Conservation (phyloP, 2,888 invertebrate genomes). For the Drosophila meridionalis region DNA sequence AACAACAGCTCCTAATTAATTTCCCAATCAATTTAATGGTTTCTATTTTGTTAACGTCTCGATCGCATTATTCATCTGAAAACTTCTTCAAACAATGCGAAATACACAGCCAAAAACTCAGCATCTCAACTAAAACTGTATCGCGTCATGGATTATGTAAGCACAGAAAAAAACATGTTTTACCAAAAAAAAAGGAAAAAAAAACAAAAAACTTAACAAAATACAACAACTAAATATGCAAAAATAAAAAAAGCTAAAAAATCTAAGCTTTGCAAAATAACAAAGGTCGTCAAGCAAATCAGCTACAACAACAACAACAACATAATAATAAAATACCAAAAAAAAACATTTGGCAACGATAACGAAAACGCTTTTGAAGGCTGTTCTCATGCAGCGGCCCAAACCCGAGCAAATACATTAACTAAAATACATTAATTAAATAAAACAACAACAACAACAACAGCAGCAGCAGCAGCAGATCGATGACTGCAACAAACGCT, state of each 20-base stretch:
- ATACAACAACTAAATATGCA: constrained; percentile 61
- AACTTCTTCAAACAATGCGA: constrained; percentile 6
- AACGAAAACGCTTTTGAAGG: constrained; percentile 68
- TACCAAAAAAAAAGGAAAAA: constrained; percentile 25
- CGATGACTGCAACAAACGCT: constrained; percentile 65
- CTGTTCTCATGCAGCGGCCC: constrained; percentile 75
- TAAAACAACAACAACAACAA: constrained; percentile 37
- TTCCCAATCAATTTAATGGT: not conserved
- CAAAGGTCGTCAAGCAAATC: constrained; percentile 70
- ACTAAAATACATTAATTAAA: constrained; percentile 66
- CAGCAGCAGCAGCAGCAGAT: constrained; percentile 42
- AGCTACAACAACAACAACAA: constrained; percentile 32
- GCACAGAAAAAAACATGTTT: constrained; percentile 61
- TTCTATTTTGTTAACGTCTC: constrained; percentile 8
- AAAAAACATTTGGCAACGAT: constrained; percentile 33
- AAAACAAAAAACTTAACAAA: constrained; percentile 5
- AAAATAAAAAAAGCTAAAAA: constrained; percentile 39
- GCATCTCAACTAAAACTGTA: constrained; percentile 35
- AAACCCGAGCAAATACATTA: constrained; percentile 64
- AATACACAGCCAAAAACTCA: constrained; percentile 20
- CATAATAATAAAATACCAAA: constrained; percentile 13
- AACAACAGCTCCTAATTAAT: constrained; percentile 4
- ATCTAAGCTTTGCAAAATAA: constrained; percentile 65
- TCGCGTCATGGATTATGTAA: constrained; percentile 61
- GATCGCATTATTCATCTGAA: constrained; percentile 13